phyloP scores from a whole-genome alignment of 2,797 vertebrate species.

The Rhadinocentrus ornatus region DNA sequence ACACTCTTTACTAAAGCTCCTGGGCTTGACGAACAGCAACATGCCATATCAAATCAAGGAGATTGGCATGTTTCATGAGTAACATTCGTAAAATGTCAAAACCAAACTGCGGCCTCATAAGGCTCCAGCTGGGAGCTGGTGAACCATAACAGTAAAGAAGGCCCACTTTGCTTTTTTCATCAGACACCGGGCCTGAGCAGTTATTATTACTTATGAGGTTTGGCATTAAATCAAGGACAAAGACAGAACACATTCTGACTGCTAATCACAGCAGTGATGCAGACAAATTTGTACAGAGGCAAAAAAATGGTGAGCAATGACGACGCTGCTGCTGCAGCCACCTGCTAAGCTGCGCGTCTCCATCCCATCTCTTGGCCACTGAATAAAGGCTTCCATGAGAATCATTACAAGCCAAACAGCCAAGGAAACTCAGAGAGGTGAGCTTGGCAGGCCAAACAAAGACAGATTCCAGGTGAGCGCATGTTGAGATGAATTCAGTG shows the following conservation, averaged over 20 bases:
- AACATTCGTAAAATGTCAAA: slow-evolving; percentile 75
- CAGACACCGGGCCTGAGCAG: slow-evolving; percentile 63
- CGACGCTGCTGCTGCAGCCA: slow-evolving; percentile 21
- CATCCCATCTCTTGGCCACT: slow-evolving; percentile 37
- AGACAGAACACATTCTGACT: slow-evolving; percentile 67
- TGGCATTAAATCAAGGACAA: slow-evolving; percentile 80
- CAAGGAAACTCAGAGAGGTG: slow-evolving; percentile 40
- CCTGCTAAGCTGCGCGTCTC: slow-evolving; percentile 47
- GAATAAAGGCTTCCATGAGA: slow-evolving; percentile 52
- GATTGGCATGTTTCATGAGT: slow-evolving; percentile 78
- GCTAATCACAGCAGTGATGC: slow-evolving; percentile 68
- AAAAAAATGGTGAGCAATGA: slow-evolving; percentile 41
- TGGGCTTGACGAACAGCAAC: slow-evolving; percentile 53
- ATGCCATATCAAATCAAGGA: slow-evolving; percentile 74
- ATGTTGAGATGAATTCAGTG: slow-evolving; percentile 53
- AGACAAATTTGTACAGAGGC: slow-evolving; percentile 64
- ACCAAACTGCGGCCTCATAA: slow-evolving; percentile 56
- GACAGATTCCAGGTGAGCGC: slow-evolving; percentile 68
- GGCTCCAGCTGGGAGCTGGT: slow-evolving; percentile 60
- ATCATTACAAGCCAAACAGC: slow-evolving; percentile 52
- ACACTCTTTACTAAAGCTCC: slow-evolving; percentile 47
- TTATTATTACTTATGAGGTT: slow-evolving; percentile 75
- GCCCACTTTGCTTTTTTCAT: slow-evolving; percentile 45
- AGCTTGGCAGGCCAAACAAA: slow-evolving; percentile 62
- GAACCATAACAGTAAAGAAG: slow-evolving; percentile 44